These are phyloP conservation scores for Holcopasites calliopsidis DNA, from an alignment of 1,140 invertebrate species.

Conservation along the genomic window DNA sequence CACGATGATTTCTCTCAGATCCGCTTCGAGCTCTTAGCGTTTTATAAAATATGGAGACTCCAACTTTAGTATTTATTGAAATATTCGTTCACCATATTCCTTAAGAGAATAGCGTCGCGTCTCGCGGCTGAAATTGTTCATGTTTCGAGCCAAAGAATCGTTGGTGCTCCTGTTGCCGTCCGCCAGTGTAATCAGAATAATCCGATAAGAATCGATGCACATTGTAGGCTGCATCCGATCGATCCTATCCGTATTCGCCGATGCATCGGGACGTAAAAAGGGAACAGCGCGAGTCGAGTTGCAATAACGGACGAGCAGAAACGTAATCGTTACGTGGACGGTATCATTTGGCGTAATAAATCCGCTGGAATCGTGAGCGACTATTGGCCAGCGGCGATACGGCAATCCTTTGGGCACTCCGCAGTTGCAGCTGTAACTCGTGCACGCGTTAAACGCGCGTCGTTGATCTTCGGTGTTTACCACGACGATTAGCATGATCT, in stretches of 20 bases:
- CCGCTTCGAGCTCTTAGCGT: too few species aligned
- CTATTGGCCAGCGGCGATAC: slow-evolving; percentile 27
- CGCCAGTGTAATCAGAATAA: not conserved
- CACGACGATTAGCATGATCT: not conserved
- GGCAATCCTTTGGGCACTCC: not conserved
- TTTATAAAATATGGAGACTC: too few species aligned
- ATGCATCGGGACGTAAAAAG: slow-evolving; percentile 1
- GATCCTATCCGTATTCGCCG: not conserved
- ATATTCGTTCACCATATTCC: too few species aligned
- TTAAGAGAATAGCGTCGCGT: too few species aligned
- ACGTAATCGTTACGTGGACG: slow-evolving; percentile 31
- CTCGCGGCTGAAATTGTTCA: too few species aligned
- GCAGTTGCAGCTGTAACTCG: slow-evolving; percentile 42
- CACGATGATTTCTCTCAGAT: not conserved
- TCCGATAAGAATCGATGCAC: not conserved
- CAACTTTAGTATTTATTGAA: too few species aligned
- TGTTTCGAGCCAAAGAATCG: not conserved
- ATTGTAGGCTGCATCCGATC: not conserved
- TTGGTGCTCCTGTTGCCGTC: too few species aligned
- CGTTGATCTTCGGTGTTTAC: slow-evolving; percentile 1
- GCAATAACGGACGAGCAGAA: not conserved
- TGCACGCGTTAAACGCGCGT: slow-evolving; percentile 9
- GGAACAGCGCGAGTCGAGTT: slow-evolving; percentile 11
- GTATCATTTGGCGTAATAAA: slow-evolving; percentile 37
- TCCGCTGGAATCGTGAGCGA: slow-evolving; percentile 25